Evolutionary conservation across 37 sponge, comb jelly and placozoan genomes (phyloP).

Genomic region (Chondrilla cf. caribensis): DNA sequence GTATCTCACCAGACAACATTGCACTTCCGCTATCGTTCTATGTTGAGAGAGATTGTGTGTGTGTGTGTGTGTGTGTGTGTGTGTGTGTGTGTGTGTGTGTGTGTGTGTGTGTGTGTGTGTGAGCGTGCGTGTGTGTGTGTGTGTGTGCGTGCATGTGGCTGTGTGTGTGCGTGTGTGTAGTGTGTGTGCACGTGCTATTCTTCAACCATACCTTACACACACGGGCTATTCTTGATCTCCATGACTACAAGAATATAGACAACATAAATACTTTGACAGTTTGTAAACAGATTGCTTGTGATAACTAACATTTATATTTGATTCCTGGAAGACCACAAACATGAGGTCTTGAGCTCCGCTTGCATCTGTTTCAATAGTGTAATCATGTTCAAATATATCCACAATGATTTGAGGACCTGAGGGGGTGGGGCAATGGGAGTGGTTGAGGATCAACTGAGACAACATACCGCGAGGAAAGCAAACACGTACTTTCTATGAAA

Average conservation of each 20-base stretch:
- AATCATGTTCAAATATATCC: background rate
- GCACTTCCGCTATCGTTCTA: conserved; percentile 1
- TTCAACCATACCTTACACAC: background rate
- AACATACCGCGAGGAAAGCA: background rate
- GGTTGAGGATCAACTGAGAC: background rate
- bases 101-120: too few relatives aligned
- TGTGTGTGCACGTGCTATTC: background rate
- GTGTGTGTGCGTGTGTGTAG: background rate
- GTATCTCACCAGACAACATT: background rate
- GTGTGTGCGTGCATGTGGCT: background rate
- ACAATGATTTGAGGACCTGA: background rate
- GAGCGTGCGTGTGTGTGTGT: background rate
- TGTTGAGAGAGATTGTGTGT: background rate
- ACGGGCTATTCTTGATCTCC: conserved; percentile 2
- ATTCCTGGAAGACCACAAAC: conserved; percentile 13
- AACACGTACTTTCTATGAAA: background rate
- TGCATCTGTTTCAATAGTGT: background rate
- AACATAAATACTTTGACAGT: too few relatives aligned
- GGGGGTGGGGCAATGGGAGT: background rate
- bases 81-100: too few relatives aligned
- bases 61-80: too few relatives aligned
- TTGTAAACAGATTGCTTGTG: too few relatives aligned
- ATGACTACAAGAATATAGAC: background rate
- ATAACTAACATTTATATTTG: background rate
- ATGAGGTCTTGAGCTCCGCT: background rate